Base-by-base conservation (phyloP, 2,888 invertebrate genomes). In the Caenorhabditis uteleia region DNA sequence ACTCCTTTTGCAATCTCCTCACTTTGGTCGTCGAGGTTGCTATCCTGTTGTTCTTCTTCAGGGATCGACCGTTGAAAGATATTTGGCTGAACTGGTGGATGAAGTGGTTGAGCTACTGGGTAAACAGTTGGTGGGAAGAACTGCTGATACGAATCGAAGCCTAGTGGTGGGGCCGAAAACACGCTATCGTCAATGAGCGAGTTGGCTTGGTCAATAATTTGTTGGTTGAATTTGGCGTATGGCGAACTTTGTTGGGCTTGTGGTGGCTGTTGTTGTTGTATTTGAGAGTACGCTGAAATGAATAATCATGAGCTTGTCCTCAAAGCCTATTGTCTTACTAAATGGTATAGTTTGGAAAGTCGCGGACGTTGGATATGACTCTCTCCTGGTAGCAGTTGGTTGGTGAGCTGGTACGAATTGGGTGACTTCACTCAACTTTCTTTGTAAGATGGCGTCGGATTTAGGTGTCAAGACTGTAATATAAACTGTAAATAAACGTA, bases 391-490 rank as follows among this genome's bases (percentile, higher is more conserved):
- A 2, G n/a, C 3, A 7, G 18, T 20, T n/a, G 44, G n/a, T 3
- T 33, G 12, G 1, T 31, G 40, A 8, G 44, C 18, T 4, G 34
- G 55, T 20, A 42, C 34, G n/a, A n/a, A n/a, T 18, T 56, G 36
- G 1, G 36, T 45, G 12, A 45, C 62, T 29, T 57, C 57, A n/a
- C 53, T 56, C 38, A 59, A 44, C 42, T 67, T 70, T 42, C 46
- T 59, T 40, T 67, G 64, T 2, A 70, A 46, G 25, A 70, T 21
- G 7, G 67, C 70, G 47, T 70, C 67, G 25, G 70, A 70, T 29
- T 70, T 70, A 4, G 70, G 70, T 5, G 70, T 70, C 14, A 70
- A 49, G 29, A 70, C 70, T 70, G 50, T 44, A 67, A 60, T 21
- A 21, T 23, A 46, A 20, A 18, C 18, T 44, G 4, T 18, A 44